Base-by-base conservation (phyloP, 2,797 vertebrate species). In the Gymnothorax reevesii region DNA sequence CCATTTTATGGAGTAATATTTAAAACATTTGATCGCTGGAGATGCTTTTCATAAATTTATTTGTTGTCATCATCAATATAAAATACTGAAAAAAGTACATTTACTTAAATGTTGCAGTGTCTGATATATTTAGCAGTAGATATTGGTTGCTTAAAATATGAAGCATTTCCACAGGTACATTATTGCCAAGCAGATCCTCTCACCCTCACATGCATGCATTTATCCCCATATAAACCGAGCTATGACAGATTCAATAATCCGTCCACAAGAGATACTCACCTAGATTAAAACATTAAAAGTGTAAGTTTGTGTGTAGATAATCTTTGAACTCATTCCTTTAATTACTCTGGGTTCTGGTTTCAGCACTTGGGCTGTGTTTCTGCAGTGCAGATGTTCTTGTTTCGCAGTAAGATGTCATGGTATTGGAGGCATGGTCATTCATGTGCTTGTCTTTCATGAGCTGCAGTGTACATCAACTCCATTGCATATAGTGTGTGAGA, bases 191-290 rank as follows among this genome's bases (percentile, higher is more conserved):
- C 52, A 80, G 8, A 54, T 54, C 22, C 17, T 55, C n/a, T 80
- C n/a, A 52, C 49, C 77, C 12, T 52, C 55, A 22, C 77, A 80
- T 80, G 52, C 52, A 80, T 80, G 77, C 77, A 54, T 80, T 22
- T 22, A 54, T 52, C 77, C 17, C 77, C 54, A 80, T 22, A 80
- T 80, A 12, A 80, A 80, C 6, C 7, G 1, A 54, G 55, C 7
- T 4, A 55, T 54, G 20, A 54, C 8, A 80, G 10, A 80, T 80
- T 55, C 49, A 80, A 20, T 52, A 8, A 80, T 55, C 52, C 22
- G 5, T 77, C 73, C 42, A 49, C 7, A 77, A 20, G 73, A 13
- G 42, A 77, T 77, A 6, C 73, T 80, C 42, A 55, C 77, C 22
- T 55, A 80, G 49, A 20, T 49, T 52, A 75, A 12, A 49, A 13